These are phyloP conservation scores for Papilio protenor DNA, from an alignment of 2,888 invertebrate genomes.

Conservation along the genomic window DNA sequence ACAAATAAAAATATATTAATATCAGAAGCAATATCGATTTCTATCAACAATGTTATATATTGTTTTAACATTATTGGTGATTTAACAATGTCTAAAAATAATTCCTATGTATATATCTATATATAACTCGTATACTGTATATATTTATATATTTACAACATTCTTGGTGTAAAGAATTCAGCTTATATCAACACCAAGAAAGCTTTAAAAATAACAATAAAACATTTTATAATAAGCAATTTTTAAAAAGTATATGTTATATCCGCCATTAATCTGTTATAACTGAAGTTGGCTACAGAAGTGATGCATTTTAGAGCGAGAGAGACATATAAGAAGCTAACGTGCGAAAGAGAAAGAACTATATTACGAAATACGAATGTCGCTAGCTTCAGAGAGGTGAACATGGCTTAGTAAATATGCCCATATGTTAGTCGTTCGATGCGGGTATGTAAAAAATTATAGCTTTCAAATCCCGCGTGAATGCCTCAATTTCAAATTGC, in stretches of 20 bases:
- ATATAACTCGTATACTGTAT: conserved; percentile 13
- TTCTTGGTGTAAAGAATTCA: conserved; percentile 26
- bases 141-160: conserved; percentile 28
- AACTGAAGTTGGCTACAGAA: conserved; percentile 13
- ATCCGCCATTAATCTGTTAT: not conserved
- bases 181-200: conserved; percentile 18
- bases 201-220: conserved; percentile 38
- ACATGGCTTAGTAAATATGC: not conserved
- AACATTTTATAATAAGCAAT: conserved; percentile 8
- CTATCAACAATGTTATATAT: conserved; percentile 35
- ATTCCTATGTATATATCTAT: conserved; percentile 31
- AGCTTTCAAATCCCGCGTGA: not conserved
- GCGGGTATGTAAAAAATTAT: conserved; percentile 24
- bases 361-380: not conserved
- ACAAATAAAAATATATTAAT: conserved; percentile 37
- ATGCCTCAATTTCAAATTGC: conserved; percentile 16
- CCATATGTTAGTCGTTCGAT: conserved; percentile 1
- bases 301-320: not conserved
- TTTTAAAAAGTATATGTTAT: conserved; percentile 23
- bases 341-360: not conserved
- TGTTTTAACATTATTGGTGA: conserved; percentile 19
- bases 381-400: not conserved
- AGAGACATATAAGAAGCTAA: not conserved
- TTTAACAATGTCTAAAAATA: conserved; percentile 7
- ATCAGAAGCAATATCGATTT: conserved; percentile 40